Conservation (phyloP, 2,797 vertebrate genomes). For the Arnoldichthys spilopterus region DNA sequence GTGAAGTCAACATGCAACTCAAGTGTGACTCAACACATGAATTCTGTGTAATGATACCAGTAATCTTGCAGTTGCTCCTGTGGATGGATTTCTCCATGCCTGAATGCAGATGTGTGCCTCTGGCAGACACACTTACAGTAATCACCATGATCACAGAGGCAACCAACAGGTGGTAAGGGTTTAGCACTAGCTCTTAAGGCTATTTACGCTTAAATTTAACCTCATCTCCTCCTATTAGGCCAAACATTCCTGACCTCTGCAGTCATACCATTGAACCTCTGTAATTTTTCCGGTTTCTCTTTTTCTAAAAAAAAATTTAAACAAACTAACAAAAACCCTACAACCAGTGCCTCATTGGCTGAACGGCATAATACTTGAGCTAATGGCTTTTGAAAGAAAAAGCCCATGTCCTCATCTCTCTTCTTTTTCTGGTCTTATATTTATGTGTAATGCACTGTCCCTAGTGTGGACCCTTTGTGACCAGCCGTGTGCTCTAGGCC, state of each 20-base stretch:
- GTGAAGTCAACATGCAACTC: background rate
- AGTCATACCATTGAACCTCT: constrained; percentile 26
- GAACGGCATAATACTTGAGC: background rate
- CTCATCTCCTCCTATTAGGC: constrained; percentile 41
- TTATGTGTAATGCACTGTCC: background rate
- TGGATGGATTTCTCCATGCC: background rate
- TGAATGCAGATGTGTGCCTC: constrained; percentile 49
- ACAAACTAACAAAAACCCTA: background rate
- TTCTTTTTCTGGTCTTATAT: constrained; percentile 16
- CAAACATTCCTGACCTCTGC: constrained; percentile 30
- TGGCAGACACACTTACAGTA: constrained; percentile 18
- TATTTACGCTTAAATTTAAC: constrained; percentile 38
- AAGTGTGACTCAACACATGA: background rate
- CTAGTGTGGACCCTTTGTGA: background rate
- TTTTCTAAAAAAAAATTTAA: background rate
- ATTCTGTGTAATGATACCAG: background rate
- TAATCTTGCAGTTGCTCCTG: background rate
- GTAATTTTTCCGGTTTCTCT: constrained; percentile 36
- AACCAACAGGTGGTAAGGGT: constrained; percentile 42
- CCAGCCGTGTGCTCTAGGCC: constrained; percentile 3
- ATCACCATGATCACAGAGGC: constrained; percentile 31
- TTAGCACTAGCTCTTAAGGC: constrained; percentile 33
- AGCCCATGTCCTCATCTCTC: constrained; percentile 22
- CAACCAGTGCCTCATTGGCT: background rate
- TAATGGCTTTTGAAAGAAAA: constrained; percentile 28